Conservation (phyloP, 2,113 vertebrate species). For the Cricetomys ansorgei region DNA sequence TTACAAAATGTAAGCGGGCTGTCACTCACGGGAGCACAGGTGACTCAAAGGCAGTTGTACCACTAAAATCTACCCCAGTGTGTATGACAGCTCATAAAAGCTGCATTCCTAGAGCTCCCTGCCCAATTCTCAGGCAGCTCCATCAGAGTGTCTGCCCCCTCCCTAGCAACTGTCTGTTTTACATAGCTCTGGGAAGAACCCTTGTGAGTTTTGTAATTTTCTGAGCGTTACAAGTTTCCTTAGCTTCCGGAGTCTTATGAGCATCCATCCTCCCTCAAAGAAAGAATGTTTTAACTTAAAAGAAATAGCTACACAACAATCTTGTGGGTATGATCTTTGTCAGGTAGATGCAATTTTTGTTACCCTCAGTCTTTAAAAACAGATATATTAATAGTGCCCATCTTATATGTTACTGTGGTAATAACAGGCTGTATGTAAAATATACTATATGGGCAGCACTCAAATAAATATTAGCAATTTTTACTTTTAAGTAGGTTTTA, state of each 20-base stretch:
- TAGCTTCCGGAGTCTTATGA: not conserved
- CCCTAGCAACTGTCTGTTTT: not conserved
- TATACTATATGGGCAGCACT: not conserved
- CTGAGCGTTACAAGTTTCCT: not conserved
- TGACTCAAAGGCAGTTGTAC: not conserved
- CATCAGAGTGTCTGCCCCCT: not conserved
- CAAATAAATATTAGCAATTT: not conserved
- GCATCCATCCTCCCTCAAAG: not conserved
- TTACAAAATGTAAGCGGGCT: not conserved
- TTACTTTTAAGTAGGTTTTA: not conserved
- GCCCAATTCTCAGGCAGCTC: not conserved
- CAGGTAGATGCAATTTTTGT: not conserved
- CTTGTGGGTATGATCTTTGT: not conserved
- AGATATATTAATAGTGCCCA: not conserved
- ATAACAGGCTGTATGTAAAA: not conserved
- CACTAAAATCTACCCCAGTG: not conserved
- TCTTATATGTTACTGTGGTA: not conserved
- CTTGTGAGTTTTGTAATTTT: not conserved
- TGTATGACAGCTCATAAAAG: not conserved
- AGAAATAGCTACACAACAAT: not conserved
- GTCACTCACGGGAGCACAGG: not conserved
- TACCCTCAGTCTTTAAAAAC: constrained; percentile 23
- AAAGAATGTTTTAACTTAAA: not conserved
- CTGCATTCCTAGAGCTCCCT: not conserved
- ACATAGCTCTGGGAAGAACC: not conserved